Evolutionary conservation across 2,888 invertebrate genomes (phyloP).

Genomic region (Deilephila elpenor): DNA sequence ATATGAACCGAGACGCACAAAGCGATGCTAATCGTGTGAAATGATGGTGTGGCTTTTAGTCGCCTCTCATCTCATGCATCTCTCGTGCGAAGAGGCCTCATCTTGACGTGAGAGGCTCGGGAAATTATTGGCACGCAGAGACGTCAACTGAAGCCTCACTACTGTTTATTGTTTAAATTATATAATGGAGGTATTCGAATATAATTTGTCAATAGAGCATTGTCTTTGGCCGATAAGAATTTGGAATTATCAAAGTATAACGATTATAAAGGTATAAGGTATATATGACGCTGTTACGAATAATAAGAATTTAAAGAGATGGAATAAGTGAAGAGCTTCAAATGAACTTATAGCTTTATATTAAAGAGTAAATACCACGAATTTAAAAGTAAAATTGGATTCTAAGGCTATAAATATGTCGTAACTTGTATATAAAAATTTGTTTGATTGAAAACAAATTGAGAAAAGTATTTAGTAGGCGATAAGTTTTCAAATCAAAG

Average conservation of each 20-base stretch:
- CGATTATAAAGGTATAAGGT: too few species aligned
- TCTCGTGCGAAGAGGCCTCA: conserved; percentile 7
- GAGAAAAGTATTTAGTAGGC: neutral
- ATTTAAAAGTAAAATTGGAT: too few species aligned
- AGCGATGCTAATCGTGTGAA: conserved; percentile 16
- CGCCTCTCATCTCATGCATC: conserved; percentile 3
- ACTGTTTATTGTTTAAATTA: neutral
- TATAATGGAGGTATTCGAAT: neutral
- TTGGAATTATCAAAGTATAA: too few species aligned
- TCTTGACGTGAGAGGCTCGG: neutral
- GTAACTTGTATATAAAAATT: too few species aligned
- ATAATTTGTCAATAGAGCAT: too few species aligned
- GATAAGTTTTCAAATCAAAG: neutral
- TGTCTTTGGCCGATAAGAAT: too few species aligned
- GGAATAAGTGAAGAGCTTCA: too few species aligned
- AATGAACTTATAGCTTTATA: too few species aligned
- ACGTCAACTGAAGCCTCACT: neutral
- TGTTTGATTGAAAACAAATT: neutral
- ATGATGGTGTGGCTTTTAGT: conserved; percentile 5
- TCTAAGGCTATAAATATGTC: too few species aligned
- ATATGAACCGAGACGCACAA: conserved; percentile 5
- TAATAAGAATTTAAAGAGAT: too few species aligned
- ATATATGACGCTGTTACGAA: too few species aligned
- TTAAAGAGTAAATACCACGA: too few species aligned
- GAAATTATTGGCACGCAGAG: neutral